Evolutionary conservation across 1,140 invertebrate species (phyloP), one percentile per base, ranked within the genome.

Genomic region (Palaemon carinicauda): DNA sequence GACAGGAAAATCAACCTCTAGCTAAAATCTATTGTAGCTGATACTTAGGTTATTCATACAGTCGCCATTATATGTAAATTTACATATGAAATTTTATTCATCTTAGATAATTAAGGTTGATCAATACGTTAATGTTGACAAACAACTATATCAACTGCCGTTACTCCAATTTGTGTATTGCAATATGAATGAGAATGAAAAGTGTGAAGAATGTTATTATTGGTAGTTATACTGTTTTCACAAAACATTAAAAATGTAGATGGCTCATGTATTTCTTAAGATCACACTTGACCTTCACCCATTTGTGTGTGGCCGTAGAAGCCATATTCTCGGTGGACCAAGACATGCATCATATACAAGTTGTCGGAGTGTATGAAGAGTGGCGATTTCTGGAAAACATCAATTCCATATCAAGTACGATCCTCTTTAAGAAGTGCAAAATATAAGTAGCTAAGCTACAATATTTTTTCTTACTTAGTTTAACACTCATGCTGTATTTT

Each of bases 291-390:
- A 82, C 51, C 80, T 82, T 82, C 80, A 82, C 80, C 80, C 80
- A 69, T 82, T 50, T 82, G 80, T 82, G 69, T 51, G 52, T 75
- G 80, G 80, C 69, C 80, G 21, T 73, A 82, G 80, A 82, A 54
- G 80, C 69, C 69, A 82, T 41, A 41, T 82, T 82, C 80, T 75
- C 80, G 80, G 80, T 82, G 80, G 80, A 74, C 80, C 80, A 82
- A 82, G 80, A 82, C 80, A 74, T 82, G 80, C 69, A 74, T 74
- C 80, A 82, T 82, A 73, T 74, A 82, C 51, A 82, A 74, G 80
- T 82, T 82, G 41, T 41, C 7, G 41, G 12, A 41, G 41, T 12
- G 41, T 21, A 29, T 15, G 24, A 82, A 82, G 80, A 54, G 51
- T 82, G 80, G 51, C 69, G n/a, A 82, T 74, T 27, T 82, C 69